phyloP scores from a whole-genome alignment of 1,140 invertebrate species.

The Achroia grisella region DNA sequence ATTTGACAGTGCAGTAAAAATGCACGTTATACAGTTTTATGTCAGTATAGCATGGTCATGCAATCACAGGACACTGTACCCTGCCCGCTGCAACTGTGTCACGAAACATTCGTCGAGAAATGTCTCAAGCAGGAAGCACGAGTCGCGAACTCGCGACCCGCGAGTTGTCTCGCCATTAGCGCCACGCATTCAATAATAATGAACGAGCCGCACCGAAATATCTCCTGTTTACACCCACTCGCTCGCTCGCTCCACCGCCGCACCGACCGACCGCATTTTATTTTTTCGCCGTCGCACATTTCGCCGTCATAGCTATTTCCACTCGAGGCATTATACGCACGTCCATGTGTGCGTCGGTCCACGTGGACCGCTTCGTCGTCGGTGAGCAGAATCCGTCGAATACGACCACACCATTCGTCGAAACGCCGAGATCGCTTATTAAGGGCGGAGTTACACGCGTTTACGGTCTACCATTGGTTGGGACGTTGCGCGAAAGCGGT shows the following conservation, averaged over 20 bases:
- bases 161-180: constrained; percentile 52
- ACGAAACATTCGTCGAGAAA: too few species aligned
- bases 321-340: constrained; percentile 72
- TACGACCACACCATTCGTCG: constrained; percentile 34
- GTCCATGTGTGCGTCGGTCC: constrained; percentile 61
- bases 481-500: constrained; percentile 18
- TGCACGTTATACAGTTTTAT: too few species aligned
- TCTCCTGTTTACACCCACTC: constrained; percentile 72
- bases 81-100: too few species aligned
- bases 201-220: constrained; percentile 70
- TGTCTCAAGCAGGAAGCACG: constrained; percentile 34
- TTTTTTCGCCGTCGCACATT: constrained; percentile 75
- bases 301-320: constrained; percentile 74
- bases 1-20: too few species aligned
- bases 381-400: constrained; percentile 47
- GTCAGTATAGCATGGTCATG: too few species aligned
- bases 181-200: constrained; percentile 71
- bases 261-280: constrained; percentile 72
- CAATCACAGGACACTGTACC: too few species aligned
- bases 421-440: constrained; percentile 68
- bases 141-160: constrained; percentile 34
- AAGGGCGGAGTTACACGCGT: constrained; percentile 70
- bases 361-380: constrained; percentile 67
- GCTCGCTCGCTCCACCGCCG: constrained; percentile 53
- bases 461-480: constrained; percentile 37